These are phyloP conservation scores for Andinoacara biseriatus DNA, from an alignment of 2,113 vertebrate genomes.

Conservation along the genomic window DNA sequence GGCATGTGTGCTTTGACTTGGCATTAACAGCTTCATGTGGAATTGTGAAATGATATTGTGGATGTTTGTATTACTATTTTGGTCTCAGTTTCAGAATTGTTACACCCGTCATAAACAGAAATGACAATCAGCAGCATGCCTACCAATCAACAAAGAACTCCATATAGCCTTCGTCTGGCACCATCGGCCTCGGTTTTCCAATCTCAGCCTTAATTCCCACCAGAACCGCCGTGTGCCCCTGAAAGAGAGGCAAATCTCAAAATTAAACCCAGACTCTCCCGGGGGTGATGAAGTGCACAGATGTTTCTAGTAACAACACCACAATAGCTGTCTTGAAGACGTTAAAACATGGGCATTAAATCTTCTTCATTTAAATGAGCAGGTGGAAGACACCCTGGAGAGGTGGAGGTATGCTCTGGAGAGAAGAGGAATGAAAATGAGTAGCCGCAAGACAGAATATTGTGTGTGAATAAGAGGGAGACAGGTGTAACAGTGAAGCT, in stretches of 20 bases:
- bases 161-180: conserved; percentile 90
- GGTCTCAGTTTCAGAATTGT: neutral
- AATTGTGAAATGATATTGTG: neutral
- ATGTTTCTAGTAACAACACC: no score
- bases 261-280: no score
- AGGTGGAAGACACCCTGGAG: no score
- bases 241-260: conserved; percentile 1
- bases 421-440: no score
- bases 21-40: neutral
- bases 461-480: no score
- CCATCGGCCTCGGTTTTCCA: conserved; percentile 88
- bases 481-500: no score
- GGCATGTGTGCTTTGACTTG: neutral
- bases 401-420: no score
- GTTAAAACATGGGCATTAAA: no score
- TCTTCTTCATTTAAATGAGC: no score
- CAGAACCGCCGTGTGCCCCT: conserved; percentile 94
- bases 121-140: conserved; percentile 53
- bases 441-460: no score
- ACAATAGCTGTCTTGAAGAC: no score
- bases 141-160: conserved; percentile 99
- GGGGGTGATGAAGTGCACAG: no score
- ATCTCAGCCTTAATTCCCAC: conserved; percentile 97
- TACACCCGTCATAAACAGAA: neutral
- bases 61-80: neutral